phyloP scores from a whole-genome alignment of 1,140 invertebrate genomes.

The Euura lappo region DNA sequence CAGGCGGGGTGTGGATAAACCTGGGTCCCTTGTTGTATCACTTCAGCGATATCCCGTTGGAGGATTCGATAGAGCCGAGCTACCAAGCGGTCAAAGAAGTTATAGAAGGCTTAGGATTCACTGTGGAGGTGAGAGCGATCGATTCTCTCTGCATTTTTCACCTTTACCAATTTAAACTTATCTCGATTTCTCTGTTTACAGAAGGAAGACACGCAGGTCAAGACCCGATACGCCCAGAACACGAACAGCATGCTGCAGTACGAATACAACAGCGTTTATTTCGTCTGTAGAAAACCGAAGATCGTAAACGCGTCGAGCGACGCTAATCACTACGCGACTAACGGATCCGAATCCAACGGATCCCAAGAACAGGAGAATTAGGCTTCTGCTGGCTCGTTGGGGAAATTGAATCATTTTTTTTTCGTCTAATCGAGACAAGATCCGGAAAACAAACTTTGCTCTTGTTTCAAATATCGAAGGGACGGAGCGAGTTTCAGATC shows the following conservation, averaged over 20 bases:
- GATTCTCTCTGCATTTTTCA: constrained; percentile 2
- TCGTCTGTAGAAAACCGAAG: constrained; percentile 81
- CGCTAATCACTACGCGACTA: constrained; percentile 23
- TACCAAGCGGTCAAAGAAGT: constrained; percentile 85
- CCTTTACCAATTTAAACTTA: constrained; percentile 32
- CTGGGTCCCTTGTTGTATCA: constrained; percentile 95
- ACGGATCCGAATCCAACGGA: constrained; percentile 48
- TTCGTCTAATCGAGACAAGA: too few relatives aligned
- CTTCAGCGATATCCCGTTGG: constrained; percentile 86
- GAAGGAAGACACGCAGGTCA: constrained; percentile 78
- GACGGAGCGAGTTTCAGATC: too few relatives aligned
- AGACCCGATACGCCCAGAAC: constrained; percentile 92
- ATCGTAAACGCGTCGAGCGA: constrained; percentile 20
- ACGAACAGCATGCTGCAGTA: constrained; percentile 92
- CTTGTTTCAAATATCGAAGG: too few relatives aligned
- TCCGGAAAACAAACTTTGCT: too few relatives aligned
- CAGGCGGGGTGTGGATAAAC: constrained; percentile 89
- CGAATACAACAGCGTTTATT: constrained; percentile 89
- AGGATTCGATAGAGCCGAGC: constrained; percentile 93
- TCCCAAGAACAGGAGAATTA: constrained; percentile 46
- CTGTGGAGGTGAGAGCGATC: constrained; percentile 72
- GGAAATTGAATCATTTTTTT: too few relatives aligned
- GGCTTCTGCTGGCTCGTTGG: neutral
- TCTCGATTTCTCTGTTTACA: constrained; percentile 50
- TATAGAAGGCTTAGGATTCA: constrained; percentile 87